Evolutionary conservation across 2,888 invertebrate species (phyloP).

Genomic region (Hydraecia micacea): DNA sequence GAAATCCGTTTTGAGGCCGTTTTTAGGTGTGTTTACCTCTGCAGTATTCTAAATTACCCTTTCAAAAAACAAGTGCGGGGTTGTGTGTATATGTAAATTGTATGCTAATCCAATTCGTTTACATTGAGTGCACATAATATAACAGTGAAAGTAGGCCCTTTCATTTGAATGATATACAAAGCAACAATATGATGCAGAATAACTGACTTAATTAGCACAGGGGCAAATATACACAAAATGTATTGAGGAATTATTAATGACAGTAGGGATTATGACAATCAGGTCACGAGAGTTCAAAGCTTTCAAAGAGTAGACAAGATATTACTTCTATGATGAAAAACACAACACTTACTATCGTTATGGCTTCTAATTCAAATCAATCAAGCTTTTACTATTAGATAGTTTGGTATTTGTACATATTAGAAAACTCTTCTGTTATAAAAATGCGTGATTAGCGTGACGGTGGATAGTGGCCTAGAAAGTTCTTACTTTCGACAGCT

Average conservation of each 20-base stretch:
- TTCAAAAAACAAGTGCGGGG: neutral
- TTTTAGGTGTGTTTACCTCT: neutral
- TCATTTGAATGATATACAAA: conserved; percentile 28
- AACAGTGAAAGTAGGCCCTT: conserved; percentile 45
- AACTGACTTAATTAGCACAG: neutral
- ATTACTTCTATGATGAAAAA: conserved; percentile 11
- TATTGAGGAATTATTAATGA: conserved; percentile 7
- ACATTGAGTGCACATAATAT: conserved; percentile 5
- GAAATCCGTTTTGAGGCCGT: neutral
- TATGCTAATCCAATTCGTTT: neutral
- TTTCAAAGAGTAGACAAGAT: neutral
- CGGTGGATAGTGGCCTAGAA: conserved; percentile 86
- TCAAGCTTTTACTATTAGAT: conserved; percentile 52
- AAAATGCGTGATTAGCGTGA: conserved; percentile 86
- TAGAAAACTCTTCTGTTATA: conserved; percentile 83
- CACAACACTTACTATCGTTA: neutral
- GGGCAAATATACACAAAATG: neutral
- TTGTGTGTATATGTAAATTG: neutral
- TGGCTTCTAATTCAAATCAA: conserved; percentile 44
- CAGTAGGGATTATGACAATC: conserved; percentile 9
- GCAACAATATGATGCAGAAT: conserved; percentile 13
- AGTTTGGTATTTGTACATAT: conserved; percentile 65
- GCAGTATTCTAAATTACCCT: neutral
- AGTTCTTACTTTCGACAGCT: conserved; percentile 85
- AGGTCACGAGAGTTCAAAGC: conserved; percentile 1